A percentile compares a stretch with the other conserved stretches of the same genome.
phyloP scores from a whole-genome alignment of 2,888 invertebrate genomes.

The Chesias legatella region DNA sequence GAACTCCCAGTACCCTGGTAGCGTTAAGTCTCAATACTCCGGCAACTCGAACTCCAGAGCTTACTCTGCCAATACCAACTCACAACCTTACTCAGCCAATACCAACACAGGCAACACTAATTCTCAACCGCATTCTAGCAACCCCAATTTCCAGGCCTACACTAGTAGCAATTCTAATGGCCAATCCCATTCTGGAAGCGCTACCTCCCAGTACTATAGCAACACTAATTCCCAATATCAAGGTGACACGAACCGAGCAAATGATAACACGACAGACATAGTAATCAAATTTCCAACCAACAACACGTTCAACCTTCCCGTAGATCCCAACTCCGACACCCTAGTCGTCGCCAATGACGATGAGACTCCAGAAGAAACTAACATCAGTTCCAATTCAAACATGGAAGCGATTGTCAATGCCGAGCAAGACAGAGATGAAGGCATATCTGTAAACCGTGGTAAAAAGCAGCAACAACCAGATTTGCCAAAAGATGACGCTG shows the following conservation, averaged over 20 bases:
- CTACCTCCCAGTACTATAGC: not conserved
- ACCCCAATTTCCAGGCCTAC: not conserved
- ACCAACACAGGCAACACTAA: slow-evolving; percentile 4
- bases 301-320: slow-evolving; percentile 59
- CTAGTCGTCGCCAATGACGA: slow-evolving; percentile 61
- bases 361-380: slow-evolving; percentile 50
- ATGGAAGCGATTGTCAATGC: slow-evolving; percentile 63
- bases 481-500: slow-evolving; percentile 46
- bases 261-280: slow-evolving; percentile 36
- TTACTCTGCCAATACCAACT: slow-evolving; percentile 2
- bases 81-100: slow-evolving; percentile 3
- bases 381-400: slow-evolving; percentile 56
- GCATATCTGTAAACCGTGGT: slow-evolving; percentile 50
- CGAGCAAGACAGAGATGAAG: slow-evolving; percentile 64
- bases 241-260: too few species aligned
- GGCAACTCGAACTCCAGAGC: slow-evolving; percentile 2
- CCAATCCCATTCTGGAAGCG: slow-evolving; percentile 1
- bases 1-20: slow-evolving; percentile 1
- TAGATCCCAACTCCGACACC: slow-evolving; percentile 67
- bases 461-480: slow-evolving; percentile 44
- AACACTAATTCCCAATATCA: not conserved
- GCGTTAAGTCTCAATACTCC: slow-evolving; percentile 5
- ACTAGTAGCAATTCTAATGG: not conserved
- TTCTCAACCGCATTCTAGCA: slow-evolving; percentile 2
- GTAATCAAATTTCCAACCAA: slow-evolving; percentile 53